Evolutionary conservation across 2,797 vertebrate species (phyloP), one percentile per base, ranked within the genome.

Genomic region (Rhadinocentrus ornatus): DNA sequence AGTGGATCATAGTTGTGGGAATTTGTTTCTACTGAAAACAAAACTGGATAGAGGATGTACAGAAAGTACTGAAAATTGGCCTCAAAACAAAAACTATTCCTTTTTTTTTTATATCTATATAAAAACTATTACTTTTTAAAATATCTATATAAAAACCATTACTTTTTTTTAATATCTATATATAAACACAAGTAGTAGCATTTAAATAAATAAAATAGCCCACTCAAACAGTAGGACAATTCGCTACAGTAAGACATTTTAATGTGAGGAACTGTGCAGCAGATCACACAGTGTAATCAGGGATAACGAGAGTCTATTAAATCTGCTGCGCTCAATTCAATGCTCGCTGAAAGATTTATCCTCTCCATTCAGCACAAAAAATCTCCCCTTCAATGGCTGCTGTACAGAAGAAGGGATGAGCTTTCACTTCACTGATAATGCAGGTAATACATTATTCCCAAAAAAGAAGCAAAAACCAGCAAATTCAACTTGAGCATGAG

Each of bases 241-340:
- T 74, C 59, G 56, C 15, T n/a, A 35, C 24, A 54, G 29, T 46
- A 34, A 66, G 62, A 75, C 0, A 44, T 15, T 1, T 16, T 4
- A 48, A 55, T 44, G n/a, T 50, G 53, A 10, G 15, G 20, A 59
- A 20, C 55, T 54, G 39, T 77, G 75, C 74, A 55, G 70, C 34
- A 64, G 34, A 82, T 77, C 82, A 57, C 31, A 35, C 55, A 22
- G 69, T 60, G 64, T 89, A 85, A 82, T 80, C 83, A 62, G 80
- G 86, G 83, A 79, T 86, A 79, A 77, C 81, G 10, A 63, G 71
- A 69, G 75, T 71, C 85, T 82, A 69, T 89, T 87, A 88, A 90
- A 90, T 89, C 87, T 64, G 67, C 78, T 79, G 54, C 10, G 41
- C 64, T 71, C 81, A 77, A 88, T 91, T 90, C 85, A 87, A 78